Percentiles rank a stretch among this genome's conserved stretches.
phyloP scores from a whole-genome alignment of 2,113 vertebrate species.

The Polypterus bichir region DNA sequence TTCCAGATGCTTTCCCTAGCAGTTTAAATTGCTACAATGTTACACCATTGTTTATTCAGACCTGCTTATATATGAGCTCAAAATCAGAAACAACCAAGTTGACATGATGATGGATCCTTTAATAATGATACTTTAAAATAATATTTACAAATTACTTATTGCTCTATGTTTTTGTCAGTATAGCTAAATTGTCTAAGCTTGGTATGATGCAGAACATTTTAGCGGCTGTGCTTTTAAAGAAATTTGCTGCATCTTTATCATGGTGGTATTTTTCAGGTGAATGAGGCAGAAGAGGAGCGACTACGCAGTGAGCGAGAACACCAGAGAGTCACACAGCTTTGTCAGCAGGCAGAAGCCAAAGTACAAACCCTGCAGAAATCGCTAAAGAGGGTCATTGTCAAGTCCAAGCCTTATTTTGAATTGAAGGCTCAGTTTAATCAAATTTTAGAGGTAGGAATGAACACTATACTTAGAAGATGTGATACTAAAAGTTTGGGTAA shows the following conservation, averaged over 20 bases:
- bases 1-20: too few relatives aligned
- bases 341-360: slow-evolving; percentile 76
- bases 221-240: too few relatives aligned
- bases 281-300: slow-evolving; percentile 82
- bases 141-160: too few relatives aligned
- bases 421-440: slow-evolving; percentile 88
- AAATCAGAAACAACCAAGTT: too few relatives aligned
- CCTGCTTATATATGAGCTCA: too few relatives aligned
- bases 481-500: background rate
- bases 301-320: slow-evolving; percentile 79
- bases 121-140: too few relatives aligned
- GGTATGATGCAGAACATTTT: too few relatives aligned
- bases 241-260: background rate
- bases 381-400: slow-evolving; percentile 73
- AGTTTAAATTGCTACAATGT: too few relatives aligned
- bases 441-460: slow-evolving; percentile 65
- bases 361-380: slow-evolving; percentile 81
- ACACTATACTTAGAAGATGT: background rate
- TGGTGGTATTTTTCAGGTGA: slow-evolving; percentile 49
- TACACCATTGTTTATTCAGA: too few relatives aligned
- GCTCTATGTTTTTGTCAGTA: too few relatives aligned
- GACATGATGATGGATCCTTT: too few relatives aligned
- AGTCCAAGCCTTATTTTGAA: slow-evolving; percentile 88
- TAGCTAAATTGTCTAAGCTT: too few relatives aligned
- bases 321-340: slow-evolving; percentile 74